Percentiles rank a stretch among this genome's conserved stretches.
phyloP scores from a whole-genome alignment of 2,888 invertebrate species.

The Spodoptera picta region DNA sequence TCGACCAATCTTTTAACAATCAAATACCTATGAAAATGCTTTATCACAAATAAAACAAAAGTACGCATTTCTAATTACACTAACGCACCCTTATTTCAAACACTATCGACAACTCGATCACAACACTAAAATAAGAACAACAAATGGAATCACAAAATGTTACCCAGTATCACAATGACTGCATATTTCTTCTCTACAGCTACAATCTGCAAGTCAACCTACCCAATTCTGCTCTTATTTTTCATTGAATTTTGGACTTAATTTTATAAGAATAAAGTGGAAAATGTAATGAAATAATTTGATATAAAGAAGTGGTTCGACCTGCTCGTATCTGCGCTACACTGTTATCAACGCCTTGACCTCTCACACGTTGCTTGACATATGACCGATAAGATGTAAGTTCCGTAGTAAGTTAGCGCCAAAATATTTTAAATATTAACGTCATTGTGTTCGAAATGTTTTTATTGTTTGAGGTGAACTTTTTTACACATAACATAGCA shows the following conservation, averaged over 20 bases:
- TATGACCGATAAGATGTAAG: conserved; percentile 42
- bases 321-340: conserved; percentile 10
- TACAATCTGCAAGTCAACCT: no score
- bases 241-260: no score
- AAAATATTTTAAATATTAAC: conserved; percentile 17
- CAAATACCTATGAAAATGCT: no score
- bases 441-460: no score
- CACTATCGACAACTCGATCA: conserved; percentile 20
- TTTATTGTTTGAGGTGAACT: no score
- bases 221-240: no score
- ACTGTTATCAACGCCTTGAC: conserved; percentile 58
- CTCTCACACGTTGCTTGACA: conserved; percentile 47
- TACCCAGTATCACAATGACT: conserved; percentile 27
- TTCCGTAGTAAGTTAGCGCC: conserved; percentile 28
- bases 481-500: no score
- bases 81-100: no score
- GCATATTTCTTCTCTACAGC: conserved; percentile 48
- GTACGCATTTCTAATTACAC: conserved; percentile 6
- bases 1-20: no score
- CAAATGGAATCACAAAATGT: neutral
- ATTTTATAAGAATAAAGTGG: no score
- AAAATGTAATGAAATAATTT: no score
- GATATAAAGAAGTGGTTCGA: no score
- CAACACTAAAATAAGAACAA: conserved; percentile 4
- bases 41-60: neutral